Base-by-base conservation (phyloP, 2,888 invertebrate genomes). In the Ditula angustiorana region DNA sequence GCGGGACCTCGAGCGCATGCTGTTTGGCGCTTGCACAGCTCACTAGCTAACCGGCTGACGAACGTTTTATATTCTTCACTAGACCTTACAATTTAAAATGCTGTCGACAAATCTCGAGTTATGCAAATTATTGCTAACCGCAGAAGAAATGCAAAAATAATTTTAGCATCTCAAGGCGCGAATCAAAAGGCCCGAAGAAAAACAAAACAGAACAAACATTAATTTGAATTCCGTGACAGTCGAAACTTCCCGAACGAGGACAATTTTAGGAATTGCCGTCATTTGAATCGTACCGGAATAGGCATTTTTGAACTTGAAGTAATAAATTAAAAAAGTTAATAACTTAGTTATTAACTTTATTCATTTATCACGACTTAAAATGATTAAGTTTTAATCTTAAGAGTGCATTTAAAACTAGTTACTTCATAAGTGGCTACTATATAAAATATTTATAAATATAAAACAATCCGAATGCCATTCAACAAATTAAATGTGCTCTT, bases 301-400 rank as follows among this genome's bases (percentile, higher is more conserved):
- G 85, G 83, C 84, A 87, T 88, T 90, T 80, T 90, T 85, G 83
- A 91, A 86, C 81, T 88, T 87, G 86, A 88, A 84, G 86, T 90
- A 85, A 91, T 91, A 90, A 92, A 90, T 91, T 90, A 90, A 92
- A 91, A 90, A 92, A 92, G 91, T 92, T 91, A 81, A 82, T 87
- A 88, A 90, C 87, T 86, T 87, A 89, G 87, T 90, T 89, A 88
- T 84, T 87, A 88, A 90, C 86, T 88, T 90, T 79, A 86, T 95
- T 96, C 86, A 89, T 90, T 91, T 85, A 87, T 89, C 87, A 88
- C 72, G 75, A 81, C 83, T 85, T 83, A 84, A 86, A 83, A 85
- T 82, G 80, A 55, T 55, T 26, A 49, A 79, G 79, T 76, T 76
- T 77, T 26, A 68, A 72, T n/a, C n/a, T n/a, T 81, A 80, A 10